Evolutionary conservation across 1,140 invertebrate species (phyloP), one percentile per base, ranked within the genome.

Genomic region (Lordiphosa clarofinis): DNA sequence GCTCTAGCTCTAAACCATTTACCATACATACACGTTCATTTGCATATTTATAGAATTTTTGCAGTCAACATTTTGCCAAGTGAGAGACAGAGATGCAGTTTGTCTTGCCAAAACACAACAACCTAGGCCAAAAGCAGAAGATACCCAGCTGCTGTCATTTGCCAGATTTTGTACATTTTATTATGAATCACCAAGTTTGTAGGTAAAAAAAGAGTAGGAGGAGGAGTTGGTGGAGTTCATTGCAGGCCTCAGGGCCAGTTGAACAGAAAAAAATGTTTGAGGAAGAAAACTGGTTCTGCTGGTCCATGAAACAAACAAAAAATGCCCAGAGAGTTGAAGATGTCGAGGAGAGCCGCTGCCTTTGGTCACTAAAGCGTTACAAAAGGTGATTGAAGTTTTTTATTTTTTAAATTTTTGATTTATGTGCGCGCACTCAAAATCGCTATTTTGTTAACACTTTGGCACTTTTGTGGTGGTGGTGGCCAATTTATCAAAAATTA

Each of bases 321-420:
- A 35, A 55, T 33, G 13, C 19, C 19, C 19, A 13, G 12, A 33
- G 37, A 44, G 7, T 39, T 40, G 50, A 11, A 55, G 44, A 39
- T 49, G 49, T 52, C 36, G 40, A 15, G 39, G 21, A 61, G 63
- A 54, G 28, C 19, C 28, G 52, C 48, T 36, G 52, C 40, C 47
- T 44, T 19, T 38, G 21, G 38, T 53, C 47, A 53, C 63, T 67
- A 61, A 81, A 81, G 58, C 76, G 68, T 76, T 84, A 76, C 73
- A 75, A 81, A 72, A 76, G 72, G 40, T 67, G 28, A 71, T 67
- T 71, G 63, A 57, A 50, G 28, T 64, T 56, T 48, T 53, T 47
- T 38, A 50, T 67, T 67, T 67, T 31, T 10, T 28, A 35, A 37
- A 63, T 68, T 60, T 79, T 65, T 66, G 66, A 69, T 69, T 69